Evolutionary conservation across 2,797 vertebrate species (phyloP).

Genomic region (Lindbergichthys nudifrons): DNA sequence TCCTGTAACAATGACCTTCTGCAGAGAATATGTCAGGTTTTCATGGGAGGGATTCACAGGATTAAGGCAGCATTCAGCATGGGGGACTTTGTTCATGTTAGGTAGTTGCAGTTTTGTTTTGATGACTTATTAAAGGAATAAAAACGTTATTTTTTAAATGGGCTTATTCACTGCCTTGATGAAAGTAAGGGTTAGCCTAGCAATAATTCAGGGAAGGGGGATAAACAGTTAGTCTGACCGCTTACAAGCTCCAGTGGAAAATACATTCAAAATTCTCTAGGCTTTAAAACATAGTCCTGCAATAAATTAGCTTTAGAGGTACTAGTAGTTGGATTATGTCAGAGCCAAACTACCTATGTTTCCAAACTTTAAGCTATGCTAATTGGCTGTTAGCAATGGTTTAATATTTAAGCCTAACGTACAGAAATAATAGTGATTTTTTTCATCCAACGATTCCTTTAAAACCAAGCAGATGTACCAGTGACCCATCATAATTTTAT

Average conservation of each 20-base stretch:
- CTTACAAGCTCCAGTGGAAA: not conserved
- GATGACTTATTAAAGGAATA: not conserved
- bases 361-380: not conserved
- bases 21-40: constrained; percentile 40
- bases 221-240: not conserved
- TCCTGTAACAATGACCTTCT: constrained; percentile 46
- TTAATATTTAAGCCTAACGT: no score
- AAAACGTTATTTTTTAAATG: constrained; percentile 1
- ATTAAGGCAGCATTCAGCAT: no score
- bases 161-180: not conserved
- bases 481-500: not conserved
- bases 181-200: not conserved
- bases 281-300: no score
- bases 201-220: no score
- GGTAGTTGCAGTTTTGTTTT: not conserved
- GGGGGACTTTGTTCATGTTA: no score
- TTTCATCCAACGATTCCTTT: not conserved
- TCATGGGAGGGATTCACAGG: constrained; percentile 17
- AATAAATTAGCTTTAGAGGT: not conserved
- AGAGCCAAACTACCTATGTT: not conserved
- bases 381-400: not conserved
- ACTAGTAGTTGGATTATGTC: not conserved
- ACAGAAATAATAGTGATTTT: not conserved
- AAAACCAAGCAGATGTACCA: not conserved
- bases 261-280: not conserved